Evolutionary conservation across 1,140 invertebrate genomes (phyloP), one percentile per base, ranked within the genome.

Genomic region (Psix sp.): DNA sequence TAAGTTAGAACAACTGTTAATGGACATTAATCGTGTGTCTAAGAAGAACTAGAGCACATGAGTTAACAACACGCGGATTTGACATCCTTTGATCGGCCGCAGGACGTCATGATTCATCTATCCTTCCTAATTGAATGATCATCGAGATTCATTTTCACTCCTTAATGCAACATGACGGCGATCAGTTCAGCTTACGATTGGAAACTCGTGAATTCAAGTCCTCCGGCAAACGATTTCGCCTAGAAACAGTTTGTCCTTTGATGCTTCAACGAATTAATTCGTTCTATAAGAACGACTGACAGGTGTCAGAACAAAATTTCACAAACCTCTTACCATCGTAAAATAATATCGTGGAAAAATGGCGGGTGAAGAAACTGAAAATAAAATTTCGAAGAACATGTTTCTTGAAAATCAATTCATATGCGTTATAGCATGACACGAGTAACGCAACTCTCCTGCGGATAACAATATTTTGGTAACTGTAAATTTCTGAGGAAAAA

Each of bases 41-140:
- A 5, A 54, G 65, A 70, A 60, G 56, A 70, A 70, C 65, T 70
- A 42, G 65, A 60, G 56, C 65, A 45, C 29, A 29, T 35, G 13
- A 11, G 38, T 21, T 38, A 20, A 36, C 45, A 29, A 10, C 3
- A 38, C 11, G 20, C 31, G 38, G 36, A 63, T 7, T n/a, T 49
- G 31, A 38, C 46, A 33, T 39, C 14, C 48, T 54, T 70, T 70
- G 66, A 70, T 70, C 66, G 56, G 21, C 66, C 54, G 48, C 54
- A 21, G 21, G 14, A 68, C 24, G 65, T 68, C 65, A 49, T 9
- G 42, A 38, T 39, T 10, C 33, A 59, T 68, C 33, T 17, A 52
- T 33, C 38, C 39, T 11, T 9, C 6, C 20, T 38, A 66, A 54
- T 39, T 63, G 39, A 52, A 52, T 52, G 36, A 60, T 60, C 35